Evolutionary conservation across 2,797 vertebrate genomes (phyloP).

Genomic region (Rhinoraja longicauda): DNA sequence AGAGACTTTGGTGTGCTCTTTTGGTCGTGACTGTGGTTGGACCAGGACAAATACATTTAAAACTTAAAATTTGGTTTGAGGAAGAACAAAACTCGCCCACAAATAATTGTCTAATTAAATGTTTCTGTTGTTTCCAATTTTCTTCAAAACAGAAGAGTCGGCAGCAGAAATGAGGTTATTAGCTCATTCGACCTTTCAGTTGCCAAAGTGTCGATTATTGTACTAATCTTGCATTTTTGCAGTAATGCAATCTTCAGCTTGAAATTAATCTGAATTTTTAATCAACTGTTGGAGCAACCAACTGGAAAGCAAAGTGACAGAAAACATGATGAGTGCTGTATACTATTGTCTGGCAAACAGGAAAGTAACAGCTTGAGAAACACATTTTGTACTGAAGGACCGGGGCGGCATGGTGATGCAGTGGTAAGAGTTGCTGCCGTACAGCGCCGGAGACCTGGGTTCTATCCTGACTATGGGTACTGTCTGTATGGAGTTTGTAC

Average conservation of each 20-base stretch:
- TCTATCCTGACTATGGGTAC: no score
- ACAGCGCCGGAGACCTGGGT: no score
- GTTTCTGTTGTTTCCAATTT: not conserved
- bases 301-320: constrained; percentile 10
- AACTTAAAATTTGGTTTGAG: not conserved
- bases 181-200: not conserved
- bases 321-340: not conserved
- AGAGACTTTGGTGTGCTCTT: no score
- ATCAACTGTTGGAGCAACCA: not conserved
- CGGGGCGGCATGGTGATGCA: no score
- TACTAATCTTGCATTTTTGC: no score
- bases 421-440: no score
- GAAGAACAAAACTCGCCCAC: not conserved
- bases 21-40: no score
- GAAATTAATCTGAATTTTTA: constrained; percentile 16
- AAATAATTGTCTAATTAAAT: not conserved
- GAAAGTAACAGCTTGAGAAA: no score
- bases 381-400: not conserved
- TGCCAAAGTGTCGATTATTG: not conserved
- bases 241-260: not conserved
- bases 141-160: not conserved
- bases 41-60: no score
- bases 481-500: no score
- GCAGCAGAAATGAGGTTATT: not conserved
- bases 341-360: not conserved